Evolutionary conservation across 2,113 vertebrate genomes (phyloP).

Genomic region (Oreotragus oreotragus): DNA sequence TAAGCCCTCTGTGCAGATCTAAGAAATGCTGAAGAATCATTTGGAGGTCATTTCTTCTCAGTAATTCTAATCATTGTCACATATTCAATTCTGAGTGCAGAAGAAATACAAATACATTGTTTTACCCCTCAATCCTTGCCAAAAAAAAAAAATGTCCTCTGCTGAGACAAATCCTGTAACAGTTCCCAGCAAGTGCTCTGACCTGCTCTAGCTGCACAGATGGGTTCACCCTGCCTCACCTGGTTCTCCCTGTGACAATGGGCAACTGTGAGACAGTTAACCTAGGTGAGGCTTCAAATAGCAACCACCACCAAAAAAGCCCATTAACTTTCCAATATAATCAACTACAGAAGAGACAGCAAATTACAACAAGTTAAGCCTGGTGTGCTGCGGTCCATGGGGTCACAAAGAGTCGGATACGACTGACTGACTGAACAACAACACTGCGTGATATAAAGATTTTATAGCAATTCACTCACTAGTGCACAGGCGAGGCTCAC

Average conservation of each 20-base stretch:
- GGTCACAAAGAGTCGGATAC: background rate
- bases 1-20: background rate
- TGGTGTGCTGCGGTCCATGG: background rate
- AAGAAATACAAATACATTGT: background rate
- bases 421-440: background rate
- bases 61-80: background rate
- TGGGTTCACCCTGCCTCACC: background rate
- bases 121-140: background rate
- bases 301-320: background rate
- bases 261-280: background rate
- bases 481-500: background rate
- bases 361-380: background rate
- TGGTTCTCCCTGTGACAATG: background rate
- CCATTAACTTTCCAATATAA: background rate
- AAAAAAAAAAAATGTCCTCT: background rate
- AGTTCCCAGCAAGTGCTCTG: background rate
- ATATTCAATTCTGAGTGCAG: background rate
- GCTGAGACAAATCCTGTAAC: background rate
- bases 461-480: background rate
- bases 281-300: background rate
- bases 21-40: background rate
- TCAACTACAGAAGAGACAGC: background rate
- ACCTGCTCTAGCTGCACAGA: background rate
- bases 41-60: background rate
- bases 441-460: background rate